These are phyloP conservation scores for Tinea semifulvella DNA, from an alignment of 2,888 invertebrate species.

Conservation along the genomic window DNA sequence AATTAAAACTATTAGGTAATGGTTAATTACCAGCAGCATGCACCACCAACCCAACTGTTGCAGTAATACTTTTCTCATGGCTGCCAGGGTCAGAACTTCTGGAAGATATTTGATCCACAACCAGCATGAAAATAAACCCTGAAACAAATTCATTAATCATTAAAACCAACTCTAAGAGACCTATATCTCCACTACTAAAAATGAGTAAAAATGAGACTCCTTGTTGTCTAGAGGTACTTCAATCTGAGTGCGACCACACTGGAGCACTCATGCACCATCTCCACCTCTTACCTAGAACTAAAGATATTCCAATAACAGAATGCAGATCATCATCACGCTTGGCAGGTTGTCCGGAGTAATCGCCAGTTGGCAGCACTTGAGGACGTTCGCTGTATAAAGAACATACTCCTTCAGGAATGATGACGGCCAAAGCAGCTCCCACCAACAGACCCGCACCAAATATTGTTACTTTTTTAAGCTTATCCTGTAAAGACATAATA, in stretches of 20 bases:
- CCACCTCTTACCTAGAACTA: slow-evolving; percentile 77
- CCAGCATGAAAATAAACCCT: slow-evolving; percentile 96
- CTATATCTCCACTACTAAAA: too few species aligned
- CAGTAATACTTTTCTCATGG: slow-evolving; percentile 84
- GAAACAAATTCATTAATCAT: slow-evolving; percentile 16
- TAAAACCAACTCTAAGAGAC: too few species aligned
- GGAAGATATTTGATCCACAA: slow-evolving; percentile 86
- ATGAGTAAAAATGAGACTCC: too few species aligned
- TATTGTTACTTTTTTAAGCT: slow-evolving; percentile 91
- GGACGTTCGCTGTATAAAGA: slow-evolving; percentile 69
- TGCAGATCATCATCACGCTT: slow-evolving; percentile 69
- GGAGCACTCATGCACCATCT: too few species aligned
- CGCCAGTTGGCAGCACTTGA: slow-evolving; percentile 39
- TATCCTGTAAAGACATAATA: too few species aligned
- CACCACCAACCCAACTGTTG: slow-evolving; percentile 96
- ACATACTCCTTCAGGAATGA: slow-evolving; percentile 98
- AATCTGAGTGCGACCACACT: too few species aligned
- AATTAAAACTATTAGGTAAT: too few species aligned
- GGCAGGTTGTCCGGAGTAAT: slow-evolving; percentile 42
- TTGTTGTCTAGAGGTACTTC: too few species aligned
- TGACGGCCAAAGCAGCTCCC: slow-evolving; percentile 96
- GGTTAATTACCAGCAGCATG: slow-evolving; percentile 90
- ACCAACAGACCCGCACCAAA: slow-evolving; percentile 97
- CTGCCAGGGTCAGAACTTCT: slow-evolving; percentile 66
- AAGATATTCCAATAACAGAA: slow-evolving; percentile 87